These are phyloP conservation scores for Columba janthina DNA, from an alignment of 2,113 vertebrate species.

Conservation along the genomic window DNA sequence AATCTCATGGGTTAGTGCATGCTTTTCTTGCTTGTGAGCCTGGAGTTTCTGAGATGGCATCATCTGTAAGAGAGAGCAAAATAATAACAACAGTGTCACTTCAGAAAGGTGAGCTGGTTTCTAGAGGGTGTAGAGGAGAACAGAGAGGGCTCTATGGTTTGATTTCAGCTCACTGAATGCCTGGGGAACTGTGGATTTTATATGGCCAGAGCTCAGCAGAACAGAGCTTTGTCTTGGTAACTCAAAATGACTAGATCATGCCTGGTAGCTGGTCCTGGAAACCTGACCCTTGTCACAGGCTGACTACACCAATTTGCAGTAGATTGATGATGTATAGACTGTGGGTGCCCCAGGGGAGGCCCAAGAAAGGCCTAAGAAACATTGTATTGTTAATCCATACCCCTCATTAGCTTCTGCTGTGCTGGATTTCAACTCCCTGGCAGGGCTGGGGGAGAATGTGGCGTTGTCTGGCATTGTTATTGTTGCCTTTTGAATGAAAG, in stretches of 20 bases:
- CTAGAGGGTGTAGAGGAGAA: neutral
- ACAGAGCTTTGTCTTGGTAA: constrained; percentile 51
- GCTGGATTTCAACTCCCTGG: constrained; percentile 33
- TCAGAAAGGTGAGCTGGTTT: neutral
- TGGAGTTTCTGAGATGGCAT: neutral
- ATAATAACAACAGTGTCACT: neutral
- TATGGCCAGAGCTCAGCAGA: neutral
- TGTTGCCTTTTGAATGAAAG: constrained; percentile 6
- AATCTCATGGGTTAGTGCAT: neutral
- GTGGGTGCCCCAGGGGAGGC: constrained; percentile 24
- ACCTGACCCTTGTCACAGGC: constrained; percentile 59
- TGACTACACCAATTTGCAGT: constrained; percentile 57
- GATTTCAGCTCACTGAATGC: neutral
- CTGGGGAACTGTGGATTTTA: neutral
- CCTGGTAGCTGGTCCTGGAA: constrained; percentile 55
- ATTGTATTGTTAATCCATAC: constrained; percentile 50
- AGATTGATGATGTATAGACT: constrained; percentile 54
- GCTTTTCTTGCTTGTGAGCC: neutral
- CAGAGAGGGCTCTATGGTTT: neutral
- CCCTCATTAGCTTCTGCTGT: constrained; percentile 46
- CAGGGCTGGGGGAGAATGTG: neutral
- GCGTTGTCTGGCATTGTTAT: neutral
- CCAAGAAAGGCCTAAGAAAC: constrained; percentile 41
- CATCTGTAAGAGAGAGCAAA: neutral
- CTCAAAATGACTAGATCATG: constrained; percentile 64